Base-by-base conservation (phyloP, 2,113 vertebrate species). In the Mesembrinibis cayennensis region DNA sequence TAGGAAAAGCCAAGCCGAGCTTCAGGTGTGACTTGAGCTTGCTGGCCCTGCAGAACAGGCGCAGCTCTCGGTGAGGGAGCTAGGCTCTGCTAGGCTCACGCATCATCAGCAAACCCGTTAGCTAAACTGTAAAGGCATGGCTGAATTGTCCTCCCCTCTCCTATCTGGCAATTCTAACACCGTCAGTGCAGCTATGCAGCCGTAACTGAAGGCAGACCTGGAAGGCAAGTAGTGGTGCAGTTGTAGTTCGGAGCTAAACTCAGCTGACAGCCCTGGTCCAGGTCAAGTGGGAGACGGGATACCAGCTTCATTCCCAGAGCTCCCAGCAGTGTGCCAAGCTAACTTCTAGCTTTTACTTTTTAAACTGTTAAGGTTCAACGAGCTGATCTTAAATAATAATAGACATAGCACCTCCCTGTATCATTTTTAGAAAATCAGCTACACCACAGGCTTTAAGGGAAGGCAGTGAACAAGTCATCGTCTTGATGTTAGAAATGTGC, bases 31-130 rank as follows among this genome's bases (percentile, higher is more conserved):
- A 62, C 50, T 62, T 40, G 30, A 90, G 29, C 50, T 79, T 81
- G 19, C n/a, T 71, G 52, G 47, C 44, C 40, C 38, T 67, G 36
- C 86, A 56, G 50, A 87, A 25, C n/a, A 42, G 36, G 56, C 6
- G 0, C 34, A 77, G 42, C 22, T 87, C 36, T 55, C 0, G 0
- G 5, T 1, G 2, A 36, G 36, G 56, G 36, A 92, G 52, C 18
- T 36, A n/a, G 45, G n/a, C 55, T 92, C 55, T 86, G 50, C 52
- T 52, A 38, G 55, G 36, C 52, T 89, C 81, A 56, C 47, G 27
- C 69, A 69, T 82, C 65, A 65, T 53, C 65, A 93, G 47, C 84
- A 82, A 45, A 77, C 50, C 80, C 5, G 0, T 77, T 79, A 93
- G 16, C 44, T 79, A 20, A 85, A 69, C 45, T 50, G 66, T 23